Conservation (phyloP, 1,140 invertebrate genomes). For the Drosophila prosaltans region DNA sequence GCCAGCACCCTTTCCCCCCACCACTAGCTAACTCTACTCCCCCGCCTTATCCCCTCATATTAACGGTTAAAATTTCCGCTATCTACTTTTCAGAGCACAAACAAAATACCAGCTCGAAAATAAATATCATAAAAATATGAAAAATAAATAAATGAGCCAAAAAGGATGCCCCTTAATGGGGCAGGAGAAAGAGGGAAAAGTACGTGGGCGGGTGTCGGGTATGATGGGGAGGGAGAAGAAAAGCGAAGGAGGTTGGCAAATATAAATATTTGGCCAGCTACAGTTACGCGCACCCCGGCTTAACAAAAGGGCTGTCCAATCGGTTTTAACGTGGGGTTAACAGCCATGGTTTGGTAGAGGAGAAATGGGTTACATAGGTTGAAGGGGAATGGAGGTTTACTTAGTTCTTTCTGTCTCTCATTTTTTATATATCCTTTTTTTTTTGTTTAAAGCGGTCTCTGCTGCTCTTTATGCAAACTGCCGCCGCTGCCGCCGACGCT, state of each 20-base stretch:
- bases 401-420: slow-evolving; percentile 24
- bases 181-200: too few relatives aligned
- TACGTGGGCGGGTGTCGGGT: background rate
- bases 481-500: slow-evolving; percentile 19
- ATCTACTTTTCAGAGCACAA: slow-evolving; percentile 19
- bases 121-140: slow-evolving; percentile 76
- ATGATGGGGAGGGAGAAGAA: too few relatives aligned
- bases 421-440: slow-evolving; percentile 26
- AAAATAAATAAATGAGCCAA: slow-evolving; percentile 74
- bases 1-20: background rate
- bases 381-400: slow-evolving; percentile 1
- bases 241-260: slow-evolving; percentile 34
- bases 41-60: slow-evolving; percentile 22
- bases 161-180: background rate
- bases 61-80: slow-evolving; percentile 55
- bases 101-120: slow-evolving; percentile 56
- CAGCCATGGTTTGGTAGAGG: background rate
- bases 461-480: slow-evolving; percentile 77
- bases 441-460: slow-evolving; percentile 58
- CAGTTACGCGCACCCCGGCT: slow-evolving; percentile 56
- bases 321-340: slow-evolving; percentile 35
- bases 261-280: slow-evolving; percentile 77
- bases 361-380: background rate
- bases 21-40: background rate
- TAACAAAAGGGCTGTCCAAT: slow-evolving; percentile 67